Evolutionary conservation across 2,113 vertebrate genomes (phyloP).

Genomic region (Mobula birostris): DNA sequence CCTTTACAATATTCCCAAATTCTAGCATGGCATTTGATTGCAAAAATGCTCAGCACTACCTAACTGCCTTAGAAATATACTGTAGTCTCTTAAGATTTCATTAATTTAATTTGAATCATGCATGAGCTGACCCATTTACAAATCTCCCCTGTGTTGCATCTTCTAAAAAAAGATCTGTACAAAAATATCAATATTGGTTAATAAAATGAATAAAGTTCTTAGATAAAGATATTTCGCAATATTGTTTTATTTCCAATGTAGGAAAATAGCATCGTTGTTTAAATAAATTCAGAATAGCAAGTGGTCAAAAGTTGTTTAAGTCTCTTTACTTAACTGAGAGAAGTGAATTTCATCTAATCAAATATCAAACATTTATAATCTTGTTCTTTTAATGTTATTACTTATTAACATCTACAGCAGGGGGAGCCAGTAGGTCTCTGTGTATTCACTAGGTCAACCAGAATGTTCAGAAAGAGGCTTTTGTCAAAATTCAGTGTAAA

Average conservation of each 20-base stretch:
- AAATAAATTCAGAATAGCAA: slow-evolving; percentile 40
- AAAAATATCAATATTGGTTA: not conserved
- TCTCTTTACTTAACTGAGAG: not conserved
- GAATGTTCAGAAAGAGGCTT: slow-evolving; percentile 42
- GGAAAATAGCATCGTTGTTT: slow-evolving; percentile 38
- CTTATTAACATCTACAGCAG: not conserved
- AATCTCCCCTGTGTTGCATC: not conserved
- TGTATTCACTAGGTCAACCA: not conserved
- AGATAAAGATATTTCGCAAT: not conserved
- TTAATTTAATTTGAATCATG: slow-evolving; percentile 15
- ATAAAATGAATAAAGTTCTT: not conserved
- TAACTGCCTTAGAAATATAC: not conserved
- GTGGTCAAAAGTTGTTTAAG: not conserved
- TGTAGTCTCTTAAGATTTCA: not conserved
- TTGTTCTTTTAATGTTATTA: not conserved
- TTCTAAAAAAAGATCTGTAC: not conserved
- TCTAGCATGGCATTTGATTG: not conserved
- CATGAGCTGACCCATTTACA: not conserved
- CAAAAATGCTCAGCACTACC: not conserved
- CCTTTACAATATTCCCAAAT: not conserved
- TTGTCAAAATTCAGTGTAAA: slow-evolving; percentile 51
- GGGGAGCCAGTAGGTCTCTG: slow-evolving; percentile 21
- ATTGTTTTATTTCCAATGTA: not conserved
- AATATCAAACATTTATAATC: not conserved
- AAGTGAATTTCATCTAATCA: not conserved